Conservation (phyloP, 2,888 invertebrate species). For the Magallana nippona region DNA sequence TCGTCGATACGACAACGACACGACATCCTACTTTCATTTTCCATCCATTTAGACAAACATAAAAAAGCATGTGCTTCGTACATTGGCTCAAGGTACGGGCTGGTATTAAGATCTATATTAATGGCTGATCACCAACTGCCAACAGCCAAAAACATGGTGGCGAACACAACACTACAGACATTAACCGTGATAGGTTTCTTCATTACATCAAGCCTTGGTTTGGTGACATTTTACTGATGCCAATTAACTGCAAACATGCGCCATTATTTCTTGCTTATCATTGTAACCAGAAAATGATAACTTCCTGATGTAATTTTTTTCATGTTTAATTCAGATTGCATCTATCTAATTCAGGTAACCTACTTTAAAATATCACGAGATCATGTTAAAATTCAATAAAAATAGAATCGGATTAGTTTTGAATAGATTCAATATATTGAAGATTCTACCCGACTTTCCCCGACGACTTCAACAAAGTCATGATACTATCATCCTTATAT, state of each 20-base stretch:
- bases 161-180: not conserved
- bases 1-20: too few relatives aligned
- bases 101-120: not conserved
- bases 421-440: too few relatives aligned
- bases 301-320: not conserved
- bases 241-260: slow-evolving; percentile 3
- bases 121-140: not conserved
- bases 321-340: not conserved
- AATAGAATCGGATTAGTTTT: too few relatives aligned
- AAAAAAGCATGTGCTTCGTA: not conserved
- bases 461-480: too few relatives aligned
- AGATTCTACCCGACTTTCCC: too few relatives aligned
- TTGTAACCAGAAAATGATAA: slow-evolving; percentile 1
- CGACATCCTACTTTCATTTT: not conserved
- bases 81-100: not conserved
- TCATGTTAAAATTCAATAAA: too few relatives aligned
- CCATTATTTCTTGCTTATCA: slow-evolving; percentile 2
- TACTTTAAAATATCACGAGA: too few relatives aligned
- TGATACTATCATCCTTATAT: too few relatives aligned
- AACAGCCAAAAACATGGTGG: not conserved
- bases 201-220: not conserved
- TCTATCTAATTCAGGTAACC: not conserved
- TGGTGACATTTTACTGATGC: not conserved
- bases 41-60: not conserved
- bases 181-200: not conserved